Percentiles rank a stretch among this genome's conserved stretches.
phyloP scores from a whole-genome alignment of 2,888 invertebrate species.

The Melanostoma mellinum region DNA sequence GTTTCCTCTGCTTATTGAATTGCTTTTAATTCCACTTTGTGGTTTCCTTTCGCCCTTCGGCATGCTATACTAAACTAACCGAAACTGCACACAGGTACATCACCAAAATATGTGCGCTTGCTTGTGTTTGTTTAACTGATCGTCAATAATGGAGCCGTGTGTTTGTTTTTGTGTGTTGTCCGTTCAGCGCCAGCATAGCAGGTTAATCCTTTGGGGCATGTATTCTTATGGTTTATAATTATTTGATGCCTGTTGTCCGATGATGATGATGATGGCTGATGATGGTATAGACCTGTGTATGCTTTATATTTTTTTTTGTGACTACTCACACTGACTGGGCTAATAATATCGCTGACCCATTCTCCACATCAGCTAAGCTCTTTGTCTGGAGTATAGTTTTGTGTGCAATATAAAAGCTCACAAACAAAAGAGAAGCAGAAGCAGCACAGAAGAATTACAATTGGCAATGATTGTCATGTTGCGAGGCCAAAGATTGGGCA shows the following conservation, averaged over 20 bases:
- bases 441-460: conserved; percentile 53
- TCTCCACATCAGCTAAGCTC: conserved; percentile 43
- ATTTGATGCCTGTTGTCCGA: conserved; percentile 68
- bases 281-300: conserved; percentile 34
- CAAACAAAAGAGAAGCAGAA: conserved; percentile 58
- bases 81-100: conserved; percentile 21
- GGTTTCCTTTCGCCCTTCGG: conserved; percentile 54
- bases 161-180: conserved; percentile 62
- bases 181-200: conserved; percentile 63
- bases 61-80: conserved; percentile 37
- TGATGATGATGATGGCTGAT: conserved; percentile 54
- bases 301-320: neutral
- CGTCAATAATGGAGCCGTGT: conserved; percentile 70
- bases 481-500: conserved; percentile 49
- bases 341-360: conserved; percentile 70
- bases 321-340: conserved; percentile 41
- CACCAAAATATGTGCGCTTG: conserved; percentile 41
- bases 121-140: conserved; percentile 71
- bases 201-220: conserved; percentile 67
- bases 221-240: conserved; percentile 69
- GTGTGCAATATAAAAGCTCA: conserved; percentile 60
- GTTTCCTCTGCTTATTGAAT: conserved; percentile 58
- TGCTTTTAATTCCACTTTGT: conserved; percentile 68
- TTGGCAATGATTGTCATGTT: conserved; percentile 68
- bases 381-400: conserved; percentile 52